Conservation (phyloP, 2,113 vertebrate species). For the Emydocephalus ijimae region DNA sequence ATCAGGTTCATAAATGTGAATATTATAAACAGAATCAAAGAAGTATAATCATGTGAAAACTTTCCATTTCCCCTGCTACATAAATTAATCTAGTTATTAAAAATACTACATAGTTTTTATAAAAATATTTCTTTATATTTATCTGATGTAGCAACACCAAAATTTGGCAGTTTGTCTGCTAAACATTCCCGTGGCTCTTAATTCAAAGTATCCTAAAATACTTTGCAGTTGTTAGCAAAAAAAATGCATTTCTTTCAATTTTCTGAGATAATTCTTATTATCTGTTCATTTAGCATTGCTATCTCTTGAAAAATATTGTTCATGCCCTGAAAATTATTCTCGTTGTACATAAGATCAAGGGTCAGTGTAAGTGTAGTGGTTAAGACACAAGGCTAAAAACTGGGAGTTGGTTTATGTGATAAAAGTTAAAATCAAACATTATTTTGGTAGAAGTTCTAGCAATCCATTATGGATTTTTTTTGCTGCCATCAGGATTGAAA, state of each 20-base stretch:
- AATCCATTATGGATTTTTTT: not conserved
- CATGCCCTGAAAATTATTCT: not conserved
- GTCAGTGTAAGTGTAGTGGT: not conserved
- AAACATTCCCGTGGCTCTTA: conserved; percentile 12
- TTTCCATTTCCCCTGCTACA: not conserved
- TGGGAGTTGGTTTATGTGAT: not conserved
- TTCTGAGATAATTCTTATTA: not conserved
- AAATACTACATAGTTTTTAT: not conserved
- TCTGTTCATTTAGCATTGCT: conserved; percentile 2
- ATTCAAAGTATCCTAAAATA: conserved; percentile 1
- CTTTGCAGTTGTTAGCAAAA: not conserved
- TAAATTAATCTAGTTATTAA: not conserved
- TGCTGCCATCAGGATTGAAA: not conserved
- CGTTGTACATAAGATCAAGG: conserved; percentile 4
- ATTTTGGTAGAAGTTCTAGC: not conserved
- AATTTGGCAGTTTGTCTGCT: conserved; percentile 17
- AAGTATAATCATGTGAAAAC: not conserved
- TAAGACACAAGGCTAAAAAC: not conserved
- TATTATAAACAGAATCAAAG: not conserved
- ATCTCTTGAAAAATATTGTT: conserved; percentile 4
- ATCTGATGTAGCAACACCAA: not conserved
- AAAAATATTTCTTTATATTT: not conserved
- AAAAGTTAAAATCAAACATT: not conserved
- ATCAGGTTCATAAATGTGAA: not conserved
- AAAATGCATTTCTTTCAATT: conserved; percentile 6